phyloP scores from a whole-genome alignment of 2,113 vertebrate species.

The Tenebrosternarchus preto region DNA sequence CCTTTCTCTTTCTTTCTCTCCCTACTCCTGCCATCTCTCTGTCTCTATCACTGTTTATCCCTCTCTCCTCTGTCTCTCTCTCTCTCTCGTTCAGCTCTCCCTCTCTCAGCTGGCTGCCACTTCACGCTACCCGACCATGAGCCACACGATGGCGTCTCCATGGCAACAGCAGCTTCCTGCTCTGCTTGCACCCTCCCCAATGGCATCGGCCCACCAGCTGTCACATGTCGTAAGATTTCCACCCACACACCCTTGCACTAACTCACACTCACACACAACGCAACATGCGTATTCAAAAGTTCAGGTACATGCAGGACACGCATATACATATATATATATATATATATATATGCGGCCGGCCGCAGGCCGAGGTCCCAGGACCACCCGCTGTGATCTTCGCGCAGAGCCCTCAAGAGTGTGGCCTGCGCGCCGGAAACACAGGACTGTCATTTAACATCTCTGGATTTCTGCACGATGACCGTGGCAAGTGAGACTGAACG shows the following conservation, averaged over 20 bases:
- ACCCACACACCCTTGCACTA: constrained; percentile 44
- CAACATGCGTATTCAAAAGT: constrained; percentile 29
- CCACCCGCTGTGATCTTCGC: too few species aligned
- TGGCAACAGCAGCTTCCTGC: constrained; percentile 67
- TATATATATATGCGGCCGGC: too few species aligned
- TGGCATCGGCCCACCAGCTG: constrained; percentile 72
- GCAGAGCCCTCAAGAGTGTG: too few species aligned
- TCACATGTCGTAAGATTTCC: constrained; percentile 77
- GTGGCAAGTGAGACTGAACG: too few species aligned
- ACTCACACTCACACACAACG: constrained; percentile 38
- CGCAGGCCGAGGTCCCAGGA: too few species aligned
- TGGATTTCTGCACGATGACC: too few species aligned
- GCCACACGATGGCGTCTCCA: constrained; percentile 57
- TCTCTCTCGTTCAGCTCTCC: constrained; percentile 76
- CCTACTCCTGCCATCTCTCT: constrained; percentile 41
- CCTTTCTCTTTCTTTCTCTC: background rate
- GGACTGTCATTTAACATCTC: too few species aligned
- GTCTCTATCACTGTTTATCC: too few species aligned
- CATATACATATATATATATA: too few species aligned
- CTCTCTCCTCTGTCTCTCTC: constrained; percentile 32
- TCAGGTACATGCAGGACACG: constrained; percentile 22
- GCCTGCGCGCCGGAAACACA: too few species aligned
- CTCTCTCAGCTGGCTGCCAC: constrained; percentile 83
- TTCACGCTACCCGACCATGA: constrained; percentile 66
- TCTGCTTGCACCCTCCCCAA: constrained; percentile 67